These are phyloP conservation scores for Ambastaia sidthimunki DNA, from an alignment of 2,797 vertebrate species.

Conservation along the genomic window DNA sequence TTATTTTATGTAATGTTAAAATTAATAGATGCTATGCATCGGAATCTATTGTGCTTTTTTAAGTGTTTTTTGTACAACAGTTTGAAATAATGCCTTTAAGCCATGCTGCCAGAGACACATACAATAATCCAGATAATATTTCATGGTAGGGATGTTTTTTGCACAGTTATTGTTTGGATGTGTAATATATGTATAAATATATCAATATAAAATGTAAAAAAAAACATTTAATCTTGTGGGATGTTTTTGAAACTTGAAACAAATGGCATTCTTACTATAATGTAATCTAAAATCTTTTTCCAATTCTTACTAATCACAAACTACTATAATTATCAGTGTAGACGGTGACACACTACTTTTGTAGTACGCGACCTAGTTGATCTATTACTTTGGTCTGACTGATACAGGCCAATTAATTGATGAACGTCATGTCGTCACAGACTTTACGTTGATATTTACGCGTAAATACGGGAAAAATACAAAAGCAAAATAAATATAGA, in stretches of 20 bases:
- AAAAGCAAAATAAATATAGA: too few species aligned
- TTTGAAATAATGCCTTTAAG: conserved; percentile 59
- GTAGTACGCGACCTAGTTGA: too few species aligned
- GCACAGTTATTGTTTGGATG: conserved; percentile 65
- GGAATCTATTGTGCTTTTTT: conserved; percentile 57
- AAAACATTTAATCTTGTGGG: conserved; percentile 21
- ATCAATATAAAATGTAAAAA: conserved; percentile 51
- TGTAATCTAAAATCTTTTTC: too few species aligned
- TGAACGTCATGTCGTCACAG: too few species aligned
- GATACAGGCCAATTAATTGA: too few species aligned
- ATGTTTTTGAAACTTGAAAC: too few species aligned
- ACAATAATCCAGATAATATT: conserved; percentile 54
- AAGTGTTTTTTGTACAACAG: conserved; percentile 66
- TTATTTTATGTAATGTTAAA: conserved; percentile 69
- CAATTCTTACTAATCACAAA: not conserved
- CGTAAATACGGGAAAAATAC: too few species aligned
- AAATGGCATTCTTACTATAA: too few species aligned
- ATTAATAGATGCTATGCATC: conserved; percentile 78
- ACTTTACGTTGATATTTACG: too few species aligned
- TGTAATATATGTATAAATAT: conserved; percentile 59
- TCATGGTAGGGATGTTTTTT: conserved; percentile 61
- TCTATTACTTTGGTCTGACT: too few species aligned
- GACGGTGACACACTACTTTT: too few species aligned
- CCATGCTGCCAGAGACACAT: conserved; percentile 58
- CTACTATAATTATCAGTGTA: not conserved